These are phyloP conservation scores for Melanocharis versteri DNA, from an alignment of 2,113 vertebrate genomes.

Conservation along the genomic window DNA sequence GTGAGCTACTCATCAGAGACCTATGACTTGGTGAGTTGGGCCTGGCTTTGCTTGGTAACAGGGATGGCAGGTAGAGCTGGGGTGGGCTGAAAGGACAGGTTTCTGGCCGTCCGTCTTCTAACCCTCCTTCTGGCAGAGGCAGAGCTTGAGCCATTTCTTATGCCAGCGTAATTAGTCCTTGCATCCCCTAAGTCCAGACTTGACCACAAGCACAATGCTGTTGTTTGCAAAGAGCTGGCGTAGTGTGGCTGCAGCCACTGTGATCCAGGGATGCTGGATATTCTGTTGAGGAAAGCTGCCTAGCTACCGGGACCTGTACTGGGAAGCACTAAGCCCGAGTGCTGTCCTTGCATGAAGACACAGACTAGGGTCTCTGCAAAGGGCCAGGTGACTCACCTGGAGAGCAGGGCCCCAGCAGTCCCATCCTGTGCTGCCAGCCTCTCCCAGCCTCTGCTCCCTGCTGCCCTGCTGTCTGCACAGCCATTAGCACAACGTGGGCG, in stretches of 20 bases:
- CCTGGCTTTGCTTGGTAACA: neutral
- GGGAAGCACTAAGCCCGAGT: rapidly evolving
- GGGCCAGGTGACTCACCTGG: neutral
- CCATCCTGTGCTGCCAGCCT: rapidly evolving
- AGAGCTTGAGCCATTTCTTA: neutral
- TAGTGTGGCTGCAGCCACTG: neutral
- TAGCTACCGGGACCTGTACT: rapidly evolving
- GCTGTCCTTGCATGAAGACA: neutral
- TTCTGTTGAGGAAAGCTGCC: neutral
- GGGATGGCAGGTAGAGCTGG: neutral
- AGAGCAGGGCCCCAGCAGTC: neutral
- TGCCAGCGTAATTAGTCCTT: rapidly evolving
- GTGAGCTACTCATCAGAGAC: slow-evolving; percentile 27
- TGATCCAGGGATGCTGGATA: neutral
- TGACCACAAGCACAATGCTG: neutral
- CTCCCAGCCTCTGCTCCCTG: neutral
- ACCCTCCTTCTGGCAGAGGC: neutral
- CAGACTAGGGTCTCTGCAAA: neutral
- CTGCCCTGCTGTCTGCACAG: neutral
- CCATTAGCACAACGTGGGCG: neutral
- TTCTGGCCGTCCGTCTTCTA: neutral
- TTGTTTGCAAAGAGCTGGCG: rapidly evolving
- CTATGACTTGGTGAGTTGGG: slow-evolving; percentile 48
- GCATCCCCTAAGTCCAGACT: neutral
- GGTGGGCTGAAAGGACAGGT: neutral